Evolutionary conservation across 1,140 invertebrate species (phyloP), one percentile per base, ranked within the genome.

Genomic region (Drosophila oshimai): DNA sequence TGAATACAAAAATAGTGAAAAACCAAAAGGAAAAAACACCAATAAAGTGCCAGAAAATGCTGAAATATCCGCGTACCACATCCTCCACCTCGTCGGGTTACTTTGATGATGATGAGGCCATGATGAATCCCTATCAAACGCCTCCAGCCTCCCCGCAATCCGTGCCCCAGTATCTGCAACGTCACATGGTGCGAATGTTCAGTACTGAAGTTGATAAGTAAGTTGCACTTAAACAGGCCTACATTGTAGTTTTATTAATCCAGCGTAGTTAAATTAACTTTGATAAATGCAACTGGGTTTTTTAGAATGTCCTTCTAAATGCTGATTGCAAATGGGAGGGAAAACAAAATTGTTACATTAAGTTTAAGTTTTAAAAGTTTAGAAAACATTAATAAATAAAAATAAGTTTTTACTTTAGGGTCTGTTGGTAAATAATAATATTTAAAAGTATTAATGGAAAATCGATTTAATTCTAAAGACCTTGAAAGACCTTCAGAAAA

Each of bases 181-280:
- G 84, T 24, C 88, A 90, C 68, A 90, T 90, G 62, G 88, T 90
- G 46, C 83, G 89, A 61, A 90, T 90, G 89, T 90, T 90, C 37
- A 90, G 89, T 64, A 75, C 83, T 7, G 89, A 90, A 89, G 89
- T 72, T 31, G 68, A 72, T 61, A 72, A 90, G 89, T 90, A 74
- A 90, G 89, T 90, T 33, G 6, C 46, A 24, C 17, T 24, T 28
- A 6, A 10, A 12, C 12, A 9, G 41, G 6, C 20, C n/a, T 0
- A 2, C 10, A 49, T 24, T 36, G 9, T 22, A 7, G n/a, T 17
- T 4, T 12, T n/a, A n/a, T n/a, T n/a, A n/a, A n/a, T n/a, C n/a
- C n/a, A n/a, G n/a, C n/a, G 9, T 22, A 7, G n/a, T 17, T 4
- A 10, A 12, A 24, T 3, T 4, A 9, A 12, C 2, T 24, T 24